These are phyloP conservation scores for Patella ulyssiponensis DNA, from an alignment of 2,888 invertebrate genomes.

Conservation along the genomic window DNA sequence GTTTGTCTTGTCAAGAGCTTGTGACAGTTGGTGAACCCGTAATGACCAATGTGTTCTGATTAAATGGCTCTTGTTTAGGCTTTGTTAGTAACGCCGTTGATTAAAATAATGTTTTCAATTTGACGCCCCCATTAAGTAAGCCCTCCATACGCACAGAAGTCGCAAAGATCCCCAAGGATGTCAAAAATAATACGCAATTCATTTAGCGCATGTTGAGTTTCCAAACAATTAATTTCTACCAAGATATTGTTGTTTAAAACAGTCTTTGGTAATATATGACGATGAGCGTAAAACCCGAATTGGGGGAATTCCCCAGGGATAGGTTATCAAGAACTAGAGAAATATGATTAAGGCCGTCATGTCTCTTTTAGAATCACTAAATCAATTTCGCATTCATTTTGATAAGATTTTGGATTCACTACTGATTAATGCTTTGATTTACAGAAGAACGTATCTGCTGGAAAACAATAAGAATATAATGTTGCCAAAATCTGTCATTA, in stretches of 20 bases:
- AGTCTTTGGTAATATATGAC: slow-evolving; percentile 1
- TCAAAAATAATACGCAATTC: slow-evolving; percentile 4
- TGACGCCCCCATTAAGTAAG: neutral
- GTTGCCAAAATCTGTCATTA: too few species aligned
- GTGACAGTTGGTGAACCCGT: neutral
- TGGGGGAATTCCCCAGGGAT: too few species aligned
- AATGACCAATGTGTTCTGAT: neutral
- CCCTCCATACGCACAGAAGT: neutral
- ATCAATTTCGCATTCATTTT: too few species aligned
- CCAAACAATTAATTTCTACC: slow-evolving; percentile 6
- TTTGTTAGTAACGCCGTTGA: neutral
- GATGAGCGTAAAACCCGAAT: too few species aligned
- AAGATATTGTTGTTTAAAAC: neutral
- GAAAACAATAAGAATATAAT: too few species aligned
- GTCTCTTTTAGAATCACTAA: too few species aligned
- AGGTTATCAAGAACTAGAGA: too few species aligned
- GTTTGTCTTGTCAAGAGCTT: too few species aligned
- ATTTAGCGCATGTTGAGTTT: neutral
- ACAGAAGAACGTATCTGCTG: too few species aligned
- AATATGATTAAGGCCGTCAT: too few species aligned
- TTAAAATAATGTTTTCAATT: slow-evolving; percentile 12
- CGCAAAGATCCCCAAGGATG: neutral
- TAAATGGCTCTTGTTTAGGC: slow-evolving; percentile 5
- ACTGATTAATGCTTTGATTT: too few species aligned
- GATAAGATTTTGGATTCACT: too few species aligned